Conservation (phyloP, 2,888 invertebrate genomes). For the Copidosoma aretas region DNA sequence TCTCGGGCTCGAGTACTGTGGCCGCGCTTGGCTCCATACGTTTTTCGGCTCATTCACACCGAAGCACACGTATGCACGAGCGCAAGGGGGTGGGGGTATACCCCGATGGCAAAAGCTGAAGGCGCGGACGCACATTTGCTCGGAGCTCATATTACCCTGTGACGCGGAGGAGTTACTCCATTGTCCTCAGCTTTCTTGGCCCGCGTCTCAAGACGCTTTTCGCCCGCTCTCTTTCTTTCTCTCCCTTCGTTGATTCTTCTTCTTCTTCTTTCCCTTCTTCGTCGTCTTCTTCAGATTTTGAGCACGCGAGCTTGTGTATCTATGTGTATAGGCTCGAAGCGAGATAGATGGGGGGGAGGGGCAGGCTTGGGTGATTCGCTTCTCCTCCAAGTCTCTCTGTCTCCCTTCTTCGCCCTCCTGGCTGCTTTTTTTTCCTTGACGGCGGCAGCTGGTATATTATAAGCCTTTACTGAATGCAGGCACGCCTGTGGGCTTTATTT, state of each 20-base stretch:
- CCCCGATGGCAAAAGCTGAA: not conserved
- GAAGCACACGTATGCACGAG: slow-evolving; percentile 4
- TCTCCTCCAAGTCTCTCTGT: not conserved
- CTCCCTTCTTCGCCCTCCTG: slow-evolving; percentile 2
- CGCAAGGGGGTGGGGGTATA: not conserved
- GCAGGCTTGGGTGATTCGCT: not conserved
- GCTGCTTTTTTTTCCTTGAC: not conserved
- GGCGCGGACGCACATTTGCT: slow-evolving; percentile 47
- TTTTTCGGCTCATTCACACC: slow-evolving; percentile 24
- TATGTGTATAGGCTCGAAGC: no score
- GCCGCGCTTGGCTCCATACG: slow-evolving; percentile 37
- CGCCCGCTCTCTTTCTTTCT: slow-evolving; percentile 21
- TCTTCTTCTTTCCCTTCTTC: not conserved
- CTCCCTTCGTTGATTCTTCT: slow-evolving; percentile 8
- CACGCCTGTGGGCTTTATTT: not conserved
- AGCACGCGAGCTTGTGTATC: no score
- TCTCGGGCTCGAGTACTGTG: slow-evolving; percentile 40
- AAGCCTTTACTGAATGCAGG: not conserved
- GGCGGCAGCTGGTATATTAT: not conserved
- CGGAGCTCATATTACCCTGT: slow-evolving; percentile 60
- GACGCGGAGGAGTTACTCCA: slow-evolving; percentile 61
- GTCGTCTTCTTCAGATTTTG: no score
- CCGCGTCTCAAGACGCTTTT: slow-evolving; percentile 48
- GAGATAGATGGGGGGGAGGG: not conserved
- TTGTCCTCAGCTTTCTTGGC: slow-evolving; percentile 61